Percentiles rank a stretch among this genome's conserved stretches.
Conservation (phyloP, 1,140 invertebrate genomes). For the Zaprionus lachaisei region DNA sequence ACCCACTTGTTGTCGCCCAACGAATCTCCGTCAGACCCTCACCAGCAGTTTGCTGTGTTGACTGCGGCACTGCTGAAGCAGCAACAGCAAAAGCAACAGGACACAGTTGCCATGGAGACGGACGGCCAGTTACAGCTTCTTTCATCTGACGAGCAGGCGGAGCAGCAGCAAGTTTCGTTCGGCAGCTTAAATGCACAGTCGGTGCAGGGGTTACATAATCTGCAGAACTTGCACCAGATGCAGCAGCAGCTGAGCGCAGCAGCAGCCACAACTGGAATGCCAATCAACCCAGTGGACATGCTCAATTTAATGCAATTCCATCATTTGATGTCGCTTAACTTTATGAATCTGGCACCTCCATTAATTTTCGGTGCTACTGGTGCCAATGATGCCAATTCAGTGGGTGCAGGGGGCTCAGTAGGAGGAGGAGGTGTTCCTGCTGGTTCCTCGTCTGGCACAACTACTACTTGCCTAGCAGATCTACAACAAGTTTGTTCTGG, state of each 20-base stretch:
- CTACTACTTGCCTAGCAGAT: slow-evolving; percentile 3
- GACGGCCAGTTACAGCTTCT: slow-evolving; percentile 29
- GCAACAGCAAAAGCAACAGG: slow-evolving; percentile 33
- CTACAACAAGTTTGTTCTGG: slow-evolving; percentile 7
- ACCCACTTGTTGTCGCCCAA: slow-evolving; percentile 26
- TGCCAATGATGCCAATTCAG: neutral
- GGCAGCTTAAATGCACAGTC: slow-evolving; percentile 26
- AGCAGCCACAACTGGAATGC: slow-evolving; percentile 54
- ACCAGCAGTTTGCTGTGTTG: slow-evolving; percentile 58
- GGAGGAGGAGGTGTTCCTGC: slow-evolving; percentile 8
- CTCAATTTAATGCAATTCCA: slow-evolving; percentile 95
- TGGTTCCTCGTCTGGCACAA: neutral
- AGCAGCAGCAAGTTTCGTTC: slow-evolving; percentile 15
- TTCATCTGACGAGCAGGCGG: slow-evolving; percentile 3
- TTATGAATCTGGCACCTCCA: slow-evolving; percentile 84
- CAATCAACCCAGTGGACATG: slow-evolving; percentile 82
- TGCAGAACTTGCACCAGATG: slow-evolving; percentile 73
- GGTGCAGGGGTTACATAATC: slow-evolving; percentile 56
- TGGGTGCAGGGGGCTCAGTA: neutral
- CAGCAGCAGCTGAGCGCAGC: slow-evolving; percentile 71
- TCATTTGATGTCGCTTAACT: slow-evolving; percentile 86
- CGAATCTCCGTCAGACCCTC: slow-evolving; percentile 38
- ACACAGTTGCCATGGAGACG: slow-evolving; percentile 15
- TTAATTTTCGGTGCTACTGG: slow-evolving; percentile 71
- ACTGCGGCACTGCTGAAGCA: slow-evolving; percentile 63